A percentile compares a stretch with the other conserved stretches of the same genome.
Conservation (phyloP, 2,888 invertebrate species). For the Parnassius glacialis region DNA sequence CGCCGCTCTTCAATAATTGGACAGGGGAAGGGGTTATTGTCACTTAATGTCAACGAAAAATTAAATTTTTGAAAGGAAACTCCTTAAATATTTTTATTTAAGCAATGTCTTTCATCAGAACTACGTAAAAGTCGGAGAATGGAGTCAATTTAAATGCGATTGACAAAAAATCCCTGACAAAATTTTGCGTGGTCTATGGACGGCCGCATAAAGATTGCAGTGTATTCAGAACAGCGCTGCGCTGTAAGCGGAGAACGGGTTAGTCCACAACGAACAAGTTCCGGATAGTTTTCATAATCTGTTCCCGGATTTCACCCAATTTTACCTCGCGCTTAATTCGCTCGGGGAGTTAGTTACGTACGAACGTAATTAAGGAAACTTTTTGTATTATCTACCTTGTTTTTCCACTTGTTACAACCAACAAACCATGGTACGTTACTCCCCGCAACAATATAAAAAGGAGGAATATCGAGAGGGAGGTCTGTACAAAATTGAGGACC, state of each 20-base stretch:
- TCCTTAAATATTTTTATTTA: too few species aligned
- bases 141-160: too few species aligned
- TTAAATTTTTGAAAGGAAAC: too few species aligned
- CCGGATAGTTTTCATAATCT: slow-evolving; percentile 48
- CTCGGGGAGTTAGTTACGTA: slow-evolving; percentile 72
- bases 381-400: slow-evolving; percentile 74
- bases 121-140: too few species aligned
- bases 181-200: too few species aligned
- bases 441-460: slow-evolving; percentile 34
- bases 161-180: too few species aligned
- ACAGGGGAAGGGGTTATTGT: too few species aligned
- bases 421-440: slow-evolving; percentile 38
- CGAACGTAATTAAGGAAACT: slow-evolving; percentile 76
- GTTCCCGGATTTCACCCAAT: slow-evolving; percentile 62
- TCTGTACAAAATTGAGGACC: slow-evolving; percentile 40
- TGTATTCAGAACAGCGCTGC: too few species aligned
- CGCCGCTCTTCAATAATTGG: too few species aligned
- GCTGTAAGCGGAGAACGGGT: background rate
- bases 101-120: too few species aligned
- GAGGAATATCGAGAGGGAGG: slow-evolving; percentile 26
- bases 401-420: slow-evolving; percentile 64
- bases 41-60: too few species aligned
- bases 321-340: slow-evolving; percentile 67
- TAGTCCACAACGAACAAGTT: background rate
- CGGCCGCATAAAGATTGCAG: too few species aligned